These are phyloP conservation scores for Ploceus nigricollis DNA, from an alignment of 2,113 vertebrate genomes.

Conservation along the genomic window DNA sequence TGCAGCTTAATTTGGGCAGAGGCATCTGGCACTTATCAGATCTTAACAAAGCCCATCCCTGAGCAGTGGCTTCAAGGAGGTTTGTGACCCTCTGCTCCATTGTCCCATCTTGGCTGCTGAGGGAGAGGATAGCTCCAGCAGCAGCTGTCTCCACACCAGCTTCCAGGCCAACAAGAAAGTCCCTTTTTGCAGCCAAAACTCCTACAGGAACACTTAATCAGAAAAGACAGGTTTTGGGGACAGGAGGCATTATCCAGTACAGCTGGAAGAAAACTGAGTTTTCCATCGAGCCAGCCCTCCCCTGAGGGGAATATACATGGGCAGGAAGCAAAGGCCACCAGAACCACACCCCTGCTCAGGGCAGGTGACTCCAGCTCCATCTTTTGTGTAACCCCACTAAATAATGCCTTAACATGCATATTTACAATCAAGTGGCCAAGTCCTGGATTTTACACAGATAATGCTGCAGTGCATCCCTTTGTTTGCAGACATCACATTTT, in stretches of 20 bases:
- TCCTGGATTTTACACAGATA: not conserved
- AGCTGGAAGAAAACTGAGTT: not conserved
- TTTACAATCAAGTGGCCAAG: not conserved
- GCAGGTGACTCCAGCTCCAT: not conserved
- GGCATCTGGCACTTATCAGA: not conserved
- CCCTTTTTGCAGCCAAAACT: not conserved
- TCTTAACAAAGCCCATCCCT: not conserved
- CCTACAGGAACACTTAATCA: not conserved
- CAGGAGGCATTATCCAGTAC: not conserved
- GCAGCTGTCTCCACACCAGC: not conserved
- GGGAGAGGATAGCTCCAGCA: fast-evolving
- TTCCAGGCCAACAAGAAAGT: not conserved
- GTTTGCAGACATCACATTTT: slow-evolving; percentile 24
- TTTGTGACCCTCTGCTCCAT: not conserved
- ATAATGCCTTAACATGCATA: fast-evolving
- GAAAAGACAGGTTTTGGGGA: not conserved
- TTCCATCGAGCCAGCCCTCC: not conserved
- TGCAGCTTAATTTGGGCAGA: not conserved
- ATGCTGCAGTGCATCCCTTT: not conserved
- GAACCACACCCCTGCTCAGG: not conserved
- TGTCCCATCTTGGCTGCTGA: fast-evolving
- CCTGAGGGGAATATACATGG: not conserved
- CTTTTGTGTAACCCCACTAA: not conserved
- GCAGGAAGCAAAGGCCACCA: not conserved
- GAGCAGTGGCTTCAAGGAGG: not conserved